Evolutionary conservation across 2,113 vertebrate genomes (phyloP).

Genomic region (Psophia crepitans): DNA sequence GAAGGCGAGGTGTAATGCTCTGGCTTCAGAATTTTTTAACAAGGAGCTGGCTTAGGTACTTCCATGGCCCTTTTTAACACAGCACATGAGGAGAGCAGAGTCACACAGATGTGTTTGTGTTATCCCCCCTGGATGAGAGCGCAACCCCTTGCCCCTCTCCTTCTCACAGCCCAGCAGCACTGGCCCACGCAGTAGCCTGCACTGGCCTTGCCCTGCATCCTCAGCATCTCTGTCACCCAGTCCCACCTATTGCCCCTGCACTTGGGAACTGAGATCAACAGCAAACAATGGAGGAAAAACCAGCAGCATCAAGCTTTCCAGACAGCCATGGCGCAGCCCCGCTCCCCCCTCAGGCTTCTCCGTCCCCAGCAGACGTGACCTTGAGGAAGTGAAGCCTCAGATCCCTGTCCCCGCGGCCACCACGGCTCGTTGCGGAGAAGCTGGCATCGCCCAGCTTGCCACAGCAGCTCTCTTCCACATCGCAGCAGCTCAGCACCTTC

Average conservation of each 20-base stretch:
- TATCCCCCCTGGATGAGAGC: neutral
- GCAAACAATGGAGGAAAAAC: neutral
- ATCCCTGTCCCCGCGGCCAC: neutral
- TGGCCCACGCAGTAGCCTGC: neutral
- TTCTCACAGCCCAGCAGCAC: neutral
- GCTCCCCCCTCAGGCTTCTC: neutral
- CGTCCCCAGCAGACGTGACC: neutral
- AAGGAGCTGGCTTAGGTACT: neutral
- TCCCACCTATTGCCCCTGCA: neutral
- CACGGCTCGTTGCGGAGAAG: neutral
- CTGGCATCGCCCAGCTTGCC: accelerated
- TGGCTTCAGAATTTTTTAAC: neutral
- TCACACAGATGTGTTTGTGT: neutral
- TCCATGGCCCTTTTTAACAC: neutral
- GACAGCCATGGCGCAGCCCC: neutral
- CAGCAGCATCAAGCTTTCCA: neutral
- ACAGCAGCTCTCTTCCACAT: neutral
- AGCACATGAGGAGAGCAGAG: accelerated
- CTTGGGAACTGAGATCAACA: neutral
- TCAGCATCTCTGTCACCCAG: neutral
- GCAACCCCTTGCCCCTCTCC: neutral
- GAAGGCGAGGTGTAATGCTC: neutral
- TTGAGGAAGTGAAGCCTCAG: neutral
- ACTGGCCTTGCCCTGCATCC: neutral
- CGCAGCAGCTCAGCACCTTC: neutral